Evolutionary conservation across 1,140 invertebrate genomes (phyloP), one percentile per base, ranked within the genome.

Genomic region (Lepidurus packardi): DNA sequence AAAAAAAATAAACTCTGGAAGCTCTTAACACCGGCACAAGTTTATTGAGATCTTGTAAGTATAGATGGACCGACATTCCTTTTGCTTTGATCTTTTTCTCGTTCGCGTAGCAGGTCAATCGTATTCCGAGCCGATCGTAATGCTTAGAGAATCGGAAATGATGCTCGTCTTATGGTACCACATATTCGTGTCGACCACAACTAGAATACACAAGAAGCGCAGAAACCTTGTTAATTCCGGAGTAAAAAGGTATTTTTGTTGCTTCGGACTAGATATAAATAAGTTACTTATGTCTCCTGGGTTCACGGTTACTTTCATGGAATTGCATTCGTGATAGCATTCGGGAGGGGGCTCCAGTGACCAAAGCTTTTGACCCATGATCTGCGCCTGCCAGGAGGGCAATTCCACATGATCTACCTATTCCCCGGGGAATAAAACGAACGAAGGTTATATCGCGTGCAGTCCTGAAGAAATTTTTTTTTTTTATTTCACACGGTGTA

Each of bases 351-450:
- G 95, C 75, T 94, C 90, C 43, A 98, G 85, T 24, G 89, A 88
- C 96, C 96, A 98, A 8, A 89, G 86, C 85, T 98, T 98, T 81
- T 85, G 88, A 0, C 95, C 95, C 74, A 88, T 89, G 73, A 98
- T 88, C 85, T 98, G 96, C 0, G 95, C 95, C 86, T 98, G 96
- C 95, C 96, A 98, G 0, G 95, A 97, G 10, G 96, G 93, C 84
- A 94, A 89, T 65, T 90, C 88, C 16, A 98, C 95, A 79, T 94
- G 92, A 84, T 98, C 96, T 74, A 98, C 90, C 95, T 97, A 82
- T 42, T 24, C 45, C 13, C 13, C 10, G 16, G 44, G n/a, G 21
- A 42, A 76, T 10, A 41, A 75, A 76, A 41, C 0, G 44, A 34
- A 76, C 21, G 10, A 43, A 45, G 13, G 41, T 25, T 25, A n/a